A percentile compares a stretch with the other conserved stretches of the same genome.
phyloP scores from a whole-genome alignment of 2,113 vertebrate species.

The Nettapus auritus region DNA sequence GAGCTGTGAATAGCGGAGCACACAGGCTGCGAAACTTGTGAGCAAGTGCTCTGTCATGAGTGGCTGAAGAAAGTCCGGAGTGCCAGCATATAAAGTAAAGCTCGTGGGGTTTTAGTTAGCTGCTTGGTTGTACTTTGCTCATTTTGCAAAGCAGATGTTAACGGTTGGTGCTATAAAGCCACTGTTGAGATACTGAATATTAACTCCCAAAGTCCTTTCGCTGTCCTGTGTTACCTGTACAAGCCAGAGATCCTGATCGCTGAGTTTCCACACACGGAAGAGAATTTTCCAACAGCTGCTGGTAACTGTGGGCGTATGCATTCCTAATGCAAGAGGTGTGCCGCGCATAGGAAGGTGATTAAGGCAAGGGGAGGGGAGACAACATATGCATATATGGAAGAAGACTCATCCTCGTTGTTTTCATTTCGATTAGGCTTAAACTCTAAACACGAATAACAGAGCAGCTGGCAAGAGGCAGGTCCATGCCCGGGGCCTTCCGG shows the following conservation, averaged over 20 bases:
- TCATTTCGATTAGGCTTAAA: neutral
- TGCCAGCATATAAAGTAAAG: neutral
- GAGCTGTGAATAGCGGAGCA: neutral
- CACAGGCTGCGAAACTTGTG: neutral
- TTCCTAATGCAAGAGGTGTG: slow-evolving; percentile 44
- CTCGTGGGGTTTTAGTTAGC: neutral
- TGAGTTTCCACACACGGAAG: neutral
- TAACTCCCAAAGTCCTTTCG: neutral
- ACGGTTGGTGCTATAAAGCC: neutral
- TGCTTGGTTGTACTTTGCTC: neutral
- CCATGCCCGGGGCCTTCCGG: neutral
- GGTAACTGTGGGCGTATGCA: neutral
- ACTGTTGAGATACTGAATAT: neutral
- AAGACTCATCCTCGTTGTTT: neutral
- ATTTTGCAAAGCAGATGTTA: neutral
- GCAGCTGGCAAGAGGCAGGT: neutral
- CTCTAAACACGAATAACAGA: neutral
- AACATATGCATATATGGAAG: neutral
- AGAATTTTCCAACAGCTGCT: slow-evolving; percentile 7
- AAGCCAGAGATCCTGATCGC: neutral
- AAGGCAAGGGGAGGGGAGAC: neutral
- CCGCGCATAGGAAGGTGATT: neutral
- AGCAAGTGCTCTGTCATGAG: neutral
- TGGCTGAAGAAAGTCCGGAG: neutral
- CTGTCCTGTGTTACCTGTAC: neutral